Base-by-base conservation (phyloP, 2,113 vertebrate genomes). In the Tenebrosternarchus preto region DNA sequence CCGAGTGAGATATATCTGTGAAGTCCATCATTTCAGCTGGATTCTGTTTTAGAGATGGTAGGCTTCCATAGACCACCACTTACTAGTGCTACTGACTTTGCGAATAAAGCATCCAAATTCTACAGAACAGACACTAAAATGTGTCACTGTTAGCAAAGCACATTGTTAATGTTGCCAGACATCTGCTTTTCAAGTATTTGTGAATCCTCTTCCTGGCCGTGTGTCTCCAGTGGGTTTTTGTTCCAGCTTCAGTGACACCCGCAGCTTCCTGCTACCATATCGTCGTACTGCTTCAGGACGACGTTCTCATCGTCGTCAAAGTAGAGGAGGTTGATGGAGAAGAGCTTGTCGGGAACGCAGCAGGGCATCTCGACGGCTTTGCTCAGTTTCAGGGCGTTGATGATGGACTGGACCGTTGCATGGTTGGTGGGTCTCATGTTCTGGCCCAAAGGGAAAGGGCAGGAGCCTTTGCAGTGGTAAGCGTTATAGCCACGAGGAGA, bases 181-280 rank as follows among this genome's bases (percentile, higher is more conserved):
- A 61, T 39, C 5, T 24, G 72, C 43, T 63, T 46, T 76, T 76
- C 36, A 25, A 57, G 6, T 8, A 19, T 17, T 5, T 7, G 15
- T 27, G 31, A 15, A 27, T 17, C 64, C 19, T 17, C 8, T 25
- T 46, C 39, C 11, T 46, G 15, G 20, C 3, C 31, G 20, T 9
- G 11, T 8, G 33, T 53, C 16, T 5, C 7, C 36, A 17, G 7
- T 24, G 16, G 59, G 19, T 5, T 66, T 50, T 43, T 31, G 24
- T 71, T 53, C 53, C 39, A 68, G 61, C 19, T 5, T 91, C 90
- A 95, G 78, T 94, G 94, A 79, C 94, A 95, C 64, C 94, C 94
- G 24, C 94, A 95, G 89, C 93, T 95, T 70, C 93, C 93, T 1
- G 93, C 94, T 73, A 95, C 94, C 94, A 95, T 95, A 81, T 95